Evolutionary conservation across 2,888 invertebrate species (phyloP).

Genomic region (Apamea crenata): DNA sequence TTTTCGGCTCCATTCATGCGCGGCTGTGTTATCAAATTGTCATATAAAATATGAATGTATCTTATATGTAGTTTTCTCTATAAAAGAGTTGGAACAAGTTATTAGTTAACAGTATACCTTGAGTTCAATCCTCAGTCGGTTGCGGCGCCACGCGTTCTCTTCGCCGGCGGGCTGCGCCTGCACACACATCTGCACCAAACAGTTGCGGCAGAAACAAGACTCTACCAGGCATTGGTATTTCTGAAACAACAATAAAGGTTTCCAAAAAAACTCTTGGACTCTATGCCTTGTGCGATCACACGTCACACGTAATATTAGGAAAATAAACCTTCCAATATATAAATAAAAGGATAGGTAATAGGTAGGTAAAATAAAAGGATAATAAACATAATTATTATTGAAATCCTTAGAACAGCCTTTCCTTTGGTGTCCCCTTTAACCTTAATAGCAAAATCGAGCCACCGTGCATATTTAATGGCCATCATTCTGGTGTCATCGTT

Average conservation of each 20-base stretch:
- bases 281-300: no score
- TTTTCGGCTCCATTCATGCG: not conserved
- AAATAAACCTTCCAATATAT: no score
- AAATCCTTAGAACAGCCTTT: not conserved
- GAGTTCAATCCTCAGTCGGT: conserved; percentile 94
- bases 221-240: conserved; percentile 92
- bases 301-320: no score
- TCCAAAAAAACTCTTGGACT: not conserved
- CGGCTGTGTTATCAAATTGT: not conserved
- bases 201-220: conserved; percentile 96
- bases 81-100: not conserved
- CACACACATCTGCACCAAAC: conserved; percentile 96
- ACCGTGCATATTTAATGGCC: no score
- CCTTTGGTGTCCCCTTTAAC: not conserved
- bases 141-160: conserved; percentile 95
- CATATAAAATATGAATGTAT: not conserved
- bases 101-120: conserved; percentile 76
- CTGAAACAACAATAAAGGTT: conserved; percentile 79
- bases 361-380: not conserved
- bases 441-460: not conserved
- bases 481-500: not conserved
- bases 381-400: not conserved
- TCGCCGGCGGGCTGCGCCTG: conserved; percentile 92
- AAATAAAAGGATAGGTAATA: not conserved
- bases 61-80: not conserved